These are phyloP conservation scores for Beris chalybata DNA, from an alignment of 2,888 invertebrate species.

Conservation along the genomic window DNA sequence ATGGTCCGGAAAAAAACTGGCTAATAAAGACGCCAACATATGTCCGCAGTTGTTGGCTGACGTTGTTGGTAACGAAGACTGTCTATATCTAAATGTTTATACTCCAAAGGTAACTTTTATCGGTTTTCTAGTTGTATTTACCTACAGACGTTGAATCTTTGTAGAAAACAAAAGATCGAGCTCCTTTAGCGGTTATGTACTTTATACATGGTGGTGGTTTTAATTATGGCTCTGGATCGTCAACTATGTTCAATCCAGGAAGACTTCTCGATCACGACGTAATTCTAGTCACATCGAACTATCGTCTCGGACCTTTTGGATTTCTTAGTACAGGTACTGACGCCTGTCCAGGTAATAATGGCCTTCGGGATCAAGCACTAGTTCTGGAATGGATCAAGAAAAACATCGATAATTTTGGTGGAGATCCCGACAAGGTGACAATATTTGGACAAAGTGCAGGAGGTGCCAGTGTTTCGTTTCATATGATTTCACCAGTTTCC, in stretches of 20 bases:
- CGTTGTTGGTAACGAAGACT: constrained; percentile 75
- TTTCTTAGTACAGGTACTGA: constrained; percentile 63
- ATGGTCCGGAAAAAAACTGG: constrained; percentile 68
- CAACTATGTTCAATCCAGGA: constrained; percentile 65
- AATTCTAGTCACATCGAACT: constrained; percentile 65
- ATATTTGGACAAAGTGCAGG: constrained; percentile 67
- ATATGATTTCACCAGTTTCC: constrained; percentile 61
- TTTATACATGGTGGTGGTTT: constrained; percentile 64
- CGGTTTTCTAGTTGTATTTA: neutral
- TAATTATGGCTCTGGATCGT: constrained; percentile 66
- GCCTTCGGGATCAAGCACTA: constrained; percentile 62
- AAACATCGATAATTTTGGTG: constrained; percentile 61
- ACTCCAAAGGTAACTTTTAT: constrained; percentile 50
- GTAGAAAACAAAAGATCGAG: constrained; percentile 20
- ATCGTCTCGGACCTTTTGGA: constrained; percentile 63
- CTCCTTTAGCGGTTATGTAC: constrained; percentile 65
- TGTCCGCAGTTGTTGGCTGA: constrained; percentile 65
- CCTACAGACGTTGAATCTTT: neutral
- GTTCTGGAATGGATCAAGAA: constrained; percentile 62
- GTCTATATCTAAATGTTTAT: constrained; percentile 76
- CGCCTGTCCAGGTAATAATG: constrained; percentile 63
- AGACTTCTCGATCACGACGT: constrained; percentile 66
- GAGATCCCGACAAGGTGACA: constrained; percentile 62
- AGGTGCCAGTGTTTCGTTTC: constrained; percentile 63
- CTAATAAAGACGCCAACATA: constrained; percentile 65